These are phyloP conservation scores for Pipistrellus kuhlii DNA, from an alignment of 2,797 vertebrate species.

Conservation along the genomic window DNA sequence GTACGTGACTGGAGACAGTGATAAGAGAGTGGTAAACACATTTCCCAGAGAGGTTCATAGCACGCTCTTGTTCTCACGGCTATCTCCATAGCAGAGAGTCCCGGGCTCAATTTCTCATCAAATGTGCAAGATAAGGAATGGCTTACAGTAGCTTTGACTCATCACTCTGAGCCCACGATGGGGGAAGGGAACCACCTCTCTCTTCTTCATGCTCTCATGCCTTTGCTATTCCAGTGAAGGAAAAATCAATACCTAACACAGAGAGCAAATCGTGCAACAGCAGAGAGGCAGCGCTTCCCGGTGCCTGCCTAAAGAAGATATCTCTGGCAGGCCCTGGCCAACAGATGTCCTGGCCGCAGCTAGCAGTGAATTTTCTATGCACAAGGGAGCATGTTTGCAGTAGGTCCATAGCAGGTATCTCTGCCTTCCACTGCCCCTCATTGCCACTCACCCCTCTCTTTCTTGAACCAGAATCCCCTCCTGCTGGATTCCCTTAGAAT, in stretches of 20 bases:
- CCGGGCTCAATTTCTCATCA: constrained; percentile 67
- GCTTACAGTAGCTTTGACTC: constrained; percentile 32
- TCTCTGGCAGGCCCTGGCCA: background rate
- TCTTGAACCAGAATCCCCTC: background rate
- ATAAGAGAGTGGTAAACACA: constrained; percentile 62
- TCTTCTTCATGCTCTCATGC: constrained; percentile 50
- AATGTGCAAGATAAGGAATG: constrained; percentile 57
- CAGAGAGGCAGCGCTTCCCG: background rate
- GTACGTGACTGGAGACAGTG: constrained; percentile 41
- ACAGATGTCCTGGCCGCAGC: background rate
- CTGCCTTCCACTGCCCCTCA: background rate
- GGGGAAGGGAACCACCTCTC: background rate
- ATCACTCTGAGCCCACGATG: background rate
- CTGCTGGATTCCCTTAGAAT: background rate
- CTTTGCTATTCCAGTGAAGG: constrained; percentile 54
- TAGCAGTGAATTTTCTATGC: background rate
- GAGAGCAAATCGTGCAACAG: constrained; percentile 34
- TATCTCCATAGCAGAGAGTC: constrained; percentile 11
- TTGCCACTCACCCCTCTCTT: background rate
- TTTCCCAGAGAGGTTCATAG: background rate
- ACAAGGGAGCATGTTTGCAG: background rate
- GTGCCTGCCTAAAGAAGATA: background rate
- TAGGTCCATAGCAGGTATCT: too few species aligned
- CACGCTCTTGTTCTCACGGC: background rate
- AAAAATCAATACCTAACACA: background rate